Evolutionary conservation across 2,797 vertebrate genomes (phyloP).

Genomic region (Poeciliopsis gracilis): DNA sequence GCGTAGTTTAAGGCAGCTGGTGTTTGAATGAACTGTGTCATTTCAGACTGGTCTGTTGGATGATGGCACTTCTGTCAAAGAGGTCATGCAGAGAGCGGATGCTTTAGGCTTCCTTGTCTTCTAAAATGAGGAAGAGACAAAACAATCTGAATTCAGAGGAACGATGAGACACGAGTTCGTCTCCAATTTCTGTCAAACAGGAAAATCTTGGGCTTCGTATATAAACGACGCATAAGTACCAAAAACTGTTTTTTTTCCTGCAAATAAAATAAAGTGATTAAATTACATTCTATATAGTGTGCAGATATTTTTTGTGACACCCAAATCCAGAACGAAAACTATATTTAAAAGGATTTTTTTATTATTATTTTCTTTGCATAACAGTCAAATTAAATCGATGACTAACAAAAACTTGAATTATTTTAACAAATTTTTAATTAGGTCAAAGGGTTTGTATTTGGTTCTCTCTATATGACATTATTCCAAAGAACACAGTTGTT

Average conservation of each 20-base stretch:
- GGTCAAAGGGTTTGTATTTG: not conserved
- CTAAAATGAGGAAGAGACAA: constrained; percentile 33
- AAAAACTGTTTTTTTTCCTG: not conserved
- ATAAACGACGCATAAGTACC: not conserved
- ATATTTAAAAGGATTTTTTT: not conserved
- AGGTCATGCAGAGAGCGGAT: not conserved
- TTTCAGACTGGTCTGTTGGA: constrained; percentile 33
- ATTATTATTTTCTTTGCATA: not conserved
- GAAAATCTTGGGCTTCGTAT: not conserved
- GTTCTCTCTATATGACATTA: not conserved
- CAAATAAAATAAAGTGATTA: not conserved
- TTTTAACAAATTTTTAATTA: not conserved
- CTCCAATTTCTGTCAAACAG: not conserved
- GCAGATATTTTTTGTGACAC: not conserved
- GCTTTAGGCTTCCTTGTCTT: constrained; percentile 54
- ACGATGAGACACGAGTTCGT: not conserved
- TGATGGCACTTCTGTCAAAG: constrained; percentile 55
- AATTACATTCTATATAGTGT: not conserved
- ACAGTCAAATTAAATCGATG: not conserved
- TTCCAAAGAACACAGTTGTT: not conserved
- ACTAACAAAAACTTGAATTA: not conserved
- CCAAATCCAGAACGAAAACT: not conserved
- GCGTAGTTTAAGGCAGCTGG: constrained; percentile 36
- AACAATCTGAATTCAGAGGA: not conserved
- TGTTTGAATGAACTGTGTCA: constrained; percentile 5